Evolutionary conservation across 2,797 vertebrate genomes (phyloP).

Genomic region (Manis javanica): DNA sequence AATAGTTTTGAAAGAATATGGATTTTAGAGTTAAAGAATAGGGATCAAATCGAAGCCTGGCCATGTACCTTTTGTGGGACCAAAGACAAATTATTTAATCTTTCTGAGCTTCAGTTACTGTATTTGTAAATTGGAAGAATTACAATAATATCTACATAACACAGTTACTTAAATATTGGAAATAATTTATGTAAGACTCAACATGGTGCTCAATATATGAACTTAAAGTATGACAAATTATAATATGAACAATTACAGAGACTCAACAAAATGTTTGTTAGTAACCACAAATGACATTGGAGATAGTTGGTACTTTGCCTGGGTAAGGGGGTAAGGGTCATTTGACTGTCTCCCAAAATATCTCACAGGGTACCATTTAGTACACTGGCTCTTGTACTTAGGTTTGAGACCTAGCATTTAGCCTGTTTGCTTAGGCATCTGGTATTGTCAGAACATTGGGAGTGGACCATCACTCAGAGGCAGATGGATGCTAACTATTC

Average conservation of each 20-base stretch:
- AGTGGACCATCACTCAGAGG: not conserved
- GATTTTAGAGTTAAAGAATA: conserved; percentile 39
- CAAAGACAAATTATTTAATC: not conserved
- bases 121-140: not conserved
- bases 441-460: not conserved
- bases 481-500: not conserved
- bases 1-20: not conserved
- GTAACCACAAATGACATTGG: not conserved
- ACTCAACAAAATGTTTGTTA: not conserved
- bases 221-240: conserved; percentile 6
- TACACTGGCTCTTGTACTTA: not conserved
- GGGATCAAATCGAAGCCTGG: not conserved
- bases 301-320: not conserved
- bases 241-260: not conserved
- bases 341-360: not conserved
- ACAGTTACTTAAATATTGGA: conserved; percentile 42
- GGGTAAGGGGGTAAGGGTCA: not conserved
- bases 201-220: not conserved
- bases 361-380: not conserved
- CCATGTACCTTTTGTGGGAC: not conserved
- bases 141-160: not conserved
- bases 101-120: not conserved
- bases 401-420: not conserved
- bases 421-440: not conserved
- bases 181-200: not conserved